Evolutionary conservation across 1,140 invertebrate species (phyloP).

Genomic region (Drosophila orosa): DNA sequence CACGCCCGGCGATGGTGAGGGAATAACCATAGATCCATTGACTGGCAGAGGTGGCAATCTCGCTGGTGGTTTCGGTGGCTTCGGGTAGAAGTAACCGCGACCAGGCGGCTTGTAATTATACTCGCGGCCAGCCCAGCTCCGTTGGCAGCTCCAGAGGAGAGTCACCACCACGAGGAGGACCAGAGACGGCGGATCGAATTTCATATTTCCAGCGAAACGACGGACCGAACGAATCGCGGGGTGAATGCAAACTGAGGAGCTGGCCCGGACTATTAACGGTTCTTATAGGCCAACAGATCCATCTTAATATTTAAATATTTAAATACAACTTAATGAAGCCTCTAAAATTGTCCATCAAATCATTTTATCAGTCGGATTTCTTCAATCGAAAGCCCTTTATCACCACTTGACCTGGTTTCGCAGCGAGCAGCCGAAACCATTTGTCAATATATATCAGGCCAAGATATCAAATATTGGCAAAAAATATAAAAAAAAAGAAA

Average conservation of each 20-base stretch:
- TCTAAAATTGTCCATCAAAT: conserved; percentile 61
- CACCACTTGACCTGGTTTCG: conserved; percentile 60
- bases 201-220: conserved; percentile 47
- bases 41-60: conserved; percentile 36
- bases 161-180: conserved; percentile 18
- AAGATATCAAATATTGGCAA: conserved; percentile 28
- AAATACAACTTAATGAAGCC: conserved; percentile 50
- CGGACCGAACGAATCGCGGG: conserved; percentile 60
- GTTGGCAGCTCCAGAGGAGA: conserved; percentile 26
- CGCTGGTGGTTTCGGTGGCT: conserved; percentile 39
- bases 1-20: conserved; percentile 36
- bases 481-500: neutral
- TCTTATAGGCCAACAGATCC: conserved; percentile 64
- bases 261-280: conserved; percentile 36
- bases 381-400: conserved; percentile 52
- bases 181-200: conserved; percentile 32
- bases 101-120: conserved; percentile 46
- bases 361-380: conserved; percentile 58
- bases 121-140: conserved; percentile 7
- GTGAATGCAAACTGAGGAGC: conserved; percentile 54
- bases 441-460: conserved; percentile 62
- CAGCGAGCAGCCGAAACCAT: conserved; percentile 46
- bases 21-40: conserved; percentile 1
- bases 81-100: conserved; percentile 65
- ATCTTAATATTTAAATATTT: conserved; percentile 34